Evolutionary conservation across 2,113 vertebrate species (phyloP).

Genomic region (Bubo blakistoni): DNA sequence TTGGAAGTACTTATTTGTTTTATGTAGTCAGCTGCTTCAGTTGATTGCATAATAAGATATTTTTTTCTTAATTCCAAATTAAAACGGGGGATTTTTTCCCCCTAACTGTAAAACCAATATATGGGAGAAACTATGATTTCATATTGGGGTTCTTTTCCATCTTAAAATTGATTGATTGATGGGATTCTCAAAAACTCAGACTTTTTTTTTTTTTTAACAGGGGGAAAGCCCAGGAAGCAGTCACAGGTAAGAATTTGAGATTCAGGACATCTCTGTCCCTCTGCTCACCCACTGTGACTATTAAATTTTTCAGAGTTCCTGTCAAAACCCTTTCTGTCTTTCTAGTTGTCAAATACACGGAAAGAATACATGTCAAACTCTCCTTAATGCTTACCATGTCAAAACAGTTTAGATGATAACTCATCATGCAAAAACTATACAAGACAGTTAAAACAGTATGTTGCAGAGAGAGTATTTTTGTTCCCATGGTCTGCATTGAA

Average conservation of each 20-base stretch:
- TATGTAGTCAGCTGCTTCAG: background rate
- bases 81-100: background rate
- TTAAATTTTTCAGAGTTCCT: background rate
- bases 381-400: background rate
- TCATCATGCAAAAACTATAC: background rate
- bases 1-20: background rate
- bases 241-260: constrained; percentile 70
- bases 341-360: background rate
- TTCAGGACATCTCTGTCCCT: background rate
- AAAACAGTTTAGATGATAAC: background rate
- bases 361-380: background rate
- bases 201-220: constrained; percentile 40
- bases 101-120: background rate
- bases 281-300: background rate
- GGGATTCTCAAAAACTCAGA: background rate
- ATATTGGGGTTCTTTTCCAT: background rate
- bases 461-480: background rate
- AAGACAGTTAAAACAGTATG: background rate
- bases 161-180: background rate
- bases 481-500: background rate
- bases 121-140: background rate
- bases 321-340: background rate
- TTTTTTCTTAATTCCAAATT: background rate
- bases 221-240: constrained; percentile 81
- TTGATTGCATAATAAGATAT: background rate